Percentiles rank a stretch among this genome's conserved stretches.
Conservation (phyloP, 2,888 invertebrate genomes). For the Zhuqinia jingwanae region DNA sequence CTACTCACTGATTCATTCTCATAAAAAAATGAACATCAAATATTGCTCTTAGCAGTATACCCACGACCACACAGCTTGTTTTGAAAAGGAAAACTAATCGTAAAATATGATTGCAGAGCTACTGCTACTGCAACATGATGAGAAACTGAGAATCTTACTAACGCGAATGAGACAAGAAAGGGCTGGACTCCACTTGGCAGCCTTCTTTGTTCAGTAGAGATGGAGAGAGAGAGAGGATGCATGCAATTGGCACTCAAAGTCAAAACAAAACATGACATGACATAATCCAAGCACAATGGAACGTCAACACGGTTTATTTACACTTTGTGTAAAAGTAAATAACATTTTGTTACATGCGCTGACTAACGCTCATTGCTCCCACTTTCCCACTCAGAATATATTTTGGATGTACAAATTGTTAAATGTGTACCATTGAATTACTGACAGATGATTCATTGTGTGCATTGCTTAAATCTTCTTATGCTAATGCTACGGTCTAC, state of each 20-base stretch:
- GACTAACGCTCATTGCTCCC: no score
- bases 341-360: no score
- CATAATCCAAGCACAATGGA: no score
- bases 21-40: constrained; percentile 18
- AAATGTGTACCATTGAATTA: no score
- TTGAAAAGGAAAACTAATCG: not conserved
- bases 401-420: constrained; percentile 31
- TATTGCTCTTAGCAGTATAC: constrained; percentile 22
- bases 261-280: no score
- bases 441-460: constrained; percentile 33
- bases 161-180: not conserved
- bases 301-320: constrained; percentile 60
- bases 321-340: no score
- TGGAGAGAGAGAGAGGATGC: not conserved
- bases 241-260: not conserved
- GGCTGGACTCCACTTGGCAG: not conserved
- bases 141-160: not conserved
- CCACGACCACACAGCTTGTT: no score
- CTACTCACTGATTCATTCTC: not conserved
- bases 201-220: not conserved
- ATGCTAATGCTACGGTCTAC: constrained; percentile 28
- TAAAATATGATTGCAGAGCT: not conserved
- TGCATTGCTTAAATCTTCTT: constrained; percentile 23
- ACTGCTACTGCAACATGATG: not conserved
- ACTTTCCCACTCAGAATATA: no score